Evolutionary conservation across 2,797 vertebrate genomes (phyloP).

Genomic region (Mionectes olivaceus): DNA sequence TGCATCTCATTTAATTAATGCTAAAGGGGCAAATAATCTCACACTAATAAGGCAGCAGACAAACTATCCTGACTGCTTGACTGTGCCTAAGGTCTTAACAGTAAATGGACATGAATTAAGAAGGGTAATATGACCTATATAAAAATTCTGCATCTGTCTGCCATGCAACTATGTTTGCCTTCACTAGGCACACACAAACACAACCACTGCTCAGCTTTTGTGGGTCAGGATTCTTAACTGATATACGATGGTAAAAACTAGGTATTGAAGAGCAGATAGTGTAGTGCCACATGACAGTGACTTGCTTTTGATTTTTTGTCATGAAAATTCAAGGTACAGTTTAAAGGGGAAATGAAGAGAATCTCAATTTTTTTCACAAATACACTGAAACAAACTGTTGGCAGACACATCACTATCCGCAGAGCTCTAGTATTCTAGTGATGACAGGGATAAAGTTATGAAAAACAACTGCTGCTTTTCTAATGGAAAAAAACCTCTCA

Average conservation of each 20-base stretch:
- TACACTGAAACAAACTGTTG: not conserved
- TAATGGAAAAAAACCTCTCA: not conserved
- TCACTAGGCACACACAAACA: not conserved
- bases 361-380: not conserved
- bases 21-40: constrained; percentile 74
- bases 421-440: not conserved
- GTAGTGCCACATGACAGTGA: not conserved
- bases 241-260: not conserved
- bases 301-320: not conserved
- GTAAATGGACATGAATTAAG: constrained; percentile 66
- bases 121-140: constrained; percentile 47
- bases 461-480: not conserved
- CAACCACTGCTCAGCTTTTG: not conserved
- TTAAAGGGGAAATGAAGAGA: not conserved
- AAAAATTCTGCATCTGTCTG: constrained; percentile 23
- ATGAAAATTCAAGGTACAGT: not conserved
- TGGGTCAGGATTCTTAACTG: not conserved
- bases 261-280: not conserved
- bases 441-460: not conserved
- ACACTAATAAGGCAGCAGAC: constrained; percentile 69
- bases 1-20: constrained; percentile 74
- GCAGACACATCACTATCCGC: not conserved
- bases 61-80: constrained; percentile 64
- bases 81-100: constrained; percentile 65
- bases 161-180: not conserved